These are phyloP conservation scores for Gandaritis pyraliata DNA, from an alignment of 2,888 invertebrate species.

Conservation along the genomic window DNA sequence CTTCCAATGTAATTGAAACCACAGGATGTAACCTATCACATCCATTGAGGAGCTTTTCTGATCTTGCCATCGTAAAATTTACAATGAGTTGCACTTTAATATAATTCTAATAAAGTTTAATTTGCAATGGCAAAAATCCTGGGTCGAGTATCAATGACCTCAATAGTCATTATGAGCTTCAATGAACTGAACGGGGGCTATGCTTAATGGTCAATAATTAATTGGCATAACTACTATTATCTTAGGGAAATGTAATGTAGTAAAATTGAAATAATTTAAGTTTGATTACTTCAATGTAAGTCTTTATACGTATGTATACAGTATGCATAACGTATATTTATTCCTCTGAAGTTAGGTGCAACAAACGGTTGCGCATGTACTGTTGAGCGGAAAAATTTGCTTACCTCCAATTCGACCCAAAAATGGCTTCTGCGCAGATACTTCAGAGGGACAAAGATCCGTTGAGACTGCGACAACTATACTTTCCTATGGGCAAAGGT, in stretches of 20 bases:
- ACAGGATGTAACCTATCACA: constrained; percentile 78
- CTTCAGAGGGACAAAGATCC: no score
- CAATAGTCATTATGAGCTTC: constrained; percentile 57
- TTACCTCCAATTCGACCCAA: no score
- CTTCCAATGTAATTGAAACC: constrained; percentile 74
- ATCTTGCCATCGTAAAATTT: constrained; percentile 48
- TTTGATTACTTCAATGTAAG: no score
- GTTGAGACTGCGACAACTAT: no score
- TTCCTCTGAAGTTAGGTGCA: no score
- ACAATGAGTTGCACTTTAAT: constrained; percentile 40
- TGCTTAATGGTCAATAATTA: constrained; percentile 37
- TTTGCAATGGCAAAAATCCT: constrained; percentile 41
- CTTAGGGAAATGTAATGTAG: constrained; percentile 15
- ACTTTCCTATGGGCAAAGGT: no score
- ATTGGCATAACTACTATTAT: constrained; percentile 28
- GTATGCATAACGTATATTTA: no score
- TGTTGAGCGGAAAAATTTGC: no score
- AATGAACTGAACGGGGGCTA: constrained; percentile 53
- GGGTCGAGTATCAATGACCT: constrained; percentile 61
- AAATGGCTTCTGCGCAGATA: no score
- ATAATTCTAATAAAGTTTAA: constrained; percentile 43
- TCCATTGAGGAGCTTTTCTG: constrained; percentile 71
- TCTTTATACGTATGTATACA: no score
- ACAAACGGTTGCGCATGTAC: no score
- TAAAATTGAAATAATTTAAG: background rate